A percentile compares a stretch with the other conserved stretches of the same genome.
These are phyloP conservation scores for Fukomys damarensis DNA, from an alignment of 2,113 vertebrate species.

Conservation along the genomic window DNA sequence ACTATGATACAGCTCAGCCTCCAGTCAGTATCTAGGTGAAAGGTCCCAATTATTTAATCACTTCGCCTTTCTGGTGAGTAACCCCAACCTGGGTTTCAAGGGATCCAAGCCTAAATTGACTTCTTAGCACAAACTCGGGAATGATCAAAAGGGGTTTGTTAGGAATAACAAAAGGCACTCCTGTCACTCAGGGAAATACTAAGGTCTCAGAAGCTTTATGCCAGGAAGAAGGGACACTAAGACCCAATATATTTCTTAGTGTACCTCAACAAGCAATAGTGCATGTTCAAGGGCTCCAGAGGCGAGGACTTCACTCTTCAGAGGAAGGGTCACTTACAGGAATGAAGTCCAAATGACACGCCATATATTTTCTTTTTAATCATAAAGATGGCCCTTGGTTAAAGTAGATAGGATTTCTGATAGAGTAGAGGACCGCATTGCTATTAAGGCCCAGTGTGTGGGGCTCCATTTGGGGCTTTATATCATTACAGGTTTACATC, in stretches of 20 bases:
- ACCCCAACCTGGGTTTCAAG: too few relatives aligned
- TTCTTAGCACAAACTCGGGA: not conserved
- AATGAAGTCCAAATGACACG: slow-evolving; percentile 55
- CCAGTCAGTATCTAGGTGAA: not conserved
- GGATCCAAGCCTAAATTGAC: not conserved
- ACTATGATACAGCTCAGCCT: not conserved
- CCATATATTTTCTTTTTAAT: slow-evolving; percentile 50
- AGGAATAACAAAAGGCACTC: not conserved
- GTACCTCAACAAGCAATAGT: not conserved
- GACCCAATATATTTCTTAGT: not conserved
- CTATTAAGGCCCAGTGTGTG: slow-evolving; percentile 75
- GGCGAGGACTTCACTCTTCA: not conserved
- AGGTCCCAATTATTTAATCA: not conserved
- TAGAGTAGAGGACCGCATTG: slow-evolving; percentile 48
- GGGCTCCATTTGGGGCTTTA: slow-evolving; percentile 80
- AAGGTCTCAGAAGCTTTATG: not conserved
- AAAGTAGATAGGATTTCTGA: slow-evolving; percentile 67
- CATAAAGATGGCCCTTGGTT: slow-evolving; percentile 57
- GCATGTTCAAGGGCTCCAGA: not conserved
- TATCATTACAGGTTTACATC: slow-evolving; percentile 82
- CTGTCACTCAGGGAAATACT: not conserved
- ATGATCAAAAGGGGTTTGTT: not conserved
- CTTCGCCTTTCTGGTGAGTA: not conserved
- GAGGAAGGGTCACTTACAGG: not conserved
- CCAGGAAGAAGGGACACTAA: not conserved